Base-by-base conservation (phyloP, 1,140 invertebrate species). In the Rhopalosiphum padi region DNA sequence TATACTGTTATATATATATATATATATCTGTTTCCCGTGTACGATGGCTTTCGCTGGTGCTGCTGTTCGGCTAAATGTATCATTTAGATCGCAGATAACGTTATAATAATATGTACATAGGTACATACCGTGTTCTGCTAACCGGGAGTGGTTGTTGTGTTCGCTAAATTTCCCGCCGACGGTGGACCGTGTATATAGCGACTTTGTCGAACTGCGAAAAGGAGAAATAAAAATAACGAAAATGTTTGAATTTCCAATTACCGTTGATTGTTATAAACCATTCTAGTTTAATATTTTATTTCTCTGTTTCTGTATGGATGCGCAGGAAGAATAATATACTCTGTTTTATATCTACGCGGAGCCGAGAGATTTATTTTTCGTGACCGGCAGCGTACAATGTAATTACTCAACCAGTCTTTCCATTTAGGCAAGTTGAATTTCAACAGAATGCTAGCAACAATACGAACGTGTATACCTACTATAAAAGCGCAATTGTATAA, bases 401-500 rank as follows among this genome's bases (percentile, higher is more conserved):
- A 86, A 86, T 88, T 51, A 88, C 46, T 88, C 46, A 51, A 51
- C 46, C n/a, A 88, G 86, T 88, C 86, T 53, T 88, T 88, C n/a
- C n/a, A 88, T 88, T 88, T 88, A 88, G 48, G 5, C n/a, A 23
- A 88, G 86, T 88, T 48, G 46, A 30, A 35, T 51, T 53, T 88
- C 48, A 25, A 53, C 86, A 8, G 51, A 88, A 53, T 18, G 53
- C 21, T 8, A 30, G 22, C 7, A 53, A 23, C 21, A 43, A 35
- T 18, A 53, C 46, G 30, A 48, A 88, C 6, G 86, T 46, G 21
- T 51, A 51, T 21, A 41, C 2, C 41, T 41, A 85, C 41, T 25
- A 30, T 48, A 48, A 48, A 87, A 87, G 0, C 43, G 4, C 85
- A 15, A n/a, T 87, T 87, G 85, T 87, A 48, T 46, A 77, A n/a